Conservation (phyloP, 2,113 vertebrate species). For the Pterocles burchelli region DNA sequence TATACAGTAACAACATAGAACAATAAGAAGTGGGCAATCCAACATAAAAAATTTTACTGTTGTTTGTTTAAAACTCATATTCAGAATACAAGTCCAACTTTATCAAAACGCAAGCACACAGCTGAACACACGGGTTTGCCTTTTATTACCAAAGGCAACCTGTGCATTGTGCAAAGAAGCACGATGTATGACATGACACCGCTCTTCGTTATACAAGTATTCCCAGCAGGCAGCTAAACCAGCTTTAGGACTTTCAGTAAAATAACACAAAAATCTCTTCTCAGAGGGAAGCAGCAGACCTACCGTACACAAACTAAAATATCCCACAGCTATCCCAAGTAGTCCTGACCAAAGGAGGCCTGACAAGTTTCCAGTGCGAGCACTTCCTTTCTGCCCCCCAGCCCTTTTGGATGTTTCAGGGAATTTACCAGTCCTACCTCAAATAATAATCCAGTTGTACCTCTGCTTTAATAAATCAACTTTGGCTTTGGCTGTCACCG, state of each 20-base stretch:
- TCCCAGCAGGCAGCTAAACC: neutral
- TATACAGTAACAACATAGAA: neutral
- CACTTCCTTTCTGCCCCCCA: neutral
- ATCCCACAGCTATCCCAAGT: neutral
- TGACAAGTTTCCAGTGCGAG: neutral
- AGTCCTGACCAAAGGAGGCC: neutral
- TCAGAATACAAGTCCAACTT: neutral
- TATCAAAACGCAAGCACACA: neutral
- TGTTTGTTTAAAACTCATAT: neutral
- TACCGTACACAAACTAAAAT: neutral
- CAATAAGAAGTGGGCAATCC: neutral
- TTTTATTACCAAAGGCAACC: neutral
- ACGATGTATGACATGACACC: neutral
- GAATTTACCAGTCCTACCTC: neutral
- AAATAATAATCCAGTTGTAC: neutral
- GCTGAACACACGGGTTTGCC: neutral
- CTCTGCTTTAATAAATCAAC: neutral
- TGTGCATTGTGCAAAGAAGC: neutral
- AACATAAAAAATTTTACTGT: neutral
- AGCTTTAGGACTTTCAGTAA: neutral
- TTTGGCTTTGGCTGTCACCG: neutral
- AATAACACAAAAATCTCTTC: neutral
- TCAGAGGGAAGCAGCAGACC: neutral
- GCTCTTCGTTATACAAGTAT: neutral
- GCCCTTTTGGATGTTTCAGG: neutral